Evolutionary conservation across 2,113 vertebrate species (phyloP), one percentile per base, ranked within the genome.

Genomic region (Leuciscus idus): DNA sequence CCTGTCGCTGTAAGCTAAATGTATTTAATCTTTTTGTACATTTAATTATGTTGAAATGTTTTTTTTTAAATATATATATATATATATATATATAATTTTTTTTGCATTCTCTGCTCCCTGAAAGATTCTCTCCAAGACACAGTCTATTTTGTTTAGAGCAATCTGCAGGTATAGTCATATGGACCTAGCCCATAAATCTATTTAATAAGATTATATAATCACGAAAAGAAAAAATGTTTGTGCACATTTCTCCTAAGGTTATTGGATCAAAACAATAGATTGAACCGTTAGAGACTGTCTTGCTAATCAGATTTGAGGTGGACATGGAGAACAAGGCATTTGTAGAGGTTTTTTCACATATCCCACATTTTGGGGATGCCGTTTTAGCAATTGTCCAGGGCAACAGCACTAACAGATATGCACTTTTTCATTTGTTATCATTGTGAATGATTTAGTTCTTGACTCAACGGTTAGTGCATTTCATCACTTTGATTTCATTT

Each of bases 181-280:
- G 79, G 46, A 33, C 72, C 82, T 74, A 39, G 74, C 48, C 84
- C 30, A 52, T 85, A 79, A 74, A 81, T 87, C 83, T 83, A 70
- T 83, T 83, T 82, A 76, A 76, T 64, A 17, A 64, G 61, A 85
- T 78, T 64, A 83, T 86, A 75, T 81, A 86, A 84, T 52, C 64
- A 52, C 43, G 19, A 76, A 33, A 33, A 26, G 26, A 15, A 61
- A 87, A 87, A 43, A 9, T 9, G 2, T 85, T 85, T 90, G 87
- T 90, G 89, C 89, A 90, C 83, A 87, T 79, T 77, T 70, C 33
- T 76, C 48, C 52, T 28, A 86, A 86, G 72, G 81, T 82, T 81
- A 85, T 76, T 21, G 23, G 76, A 83, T 62, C 39, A 78, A 77
- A 81, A 70, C 15, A 48, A 76, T 55, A 50, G 39, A 30, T 82